phyloP scores from a whole-genome alignment of 2,113 vertebrate genomes.

The Zosterops pallidus region DNA sequence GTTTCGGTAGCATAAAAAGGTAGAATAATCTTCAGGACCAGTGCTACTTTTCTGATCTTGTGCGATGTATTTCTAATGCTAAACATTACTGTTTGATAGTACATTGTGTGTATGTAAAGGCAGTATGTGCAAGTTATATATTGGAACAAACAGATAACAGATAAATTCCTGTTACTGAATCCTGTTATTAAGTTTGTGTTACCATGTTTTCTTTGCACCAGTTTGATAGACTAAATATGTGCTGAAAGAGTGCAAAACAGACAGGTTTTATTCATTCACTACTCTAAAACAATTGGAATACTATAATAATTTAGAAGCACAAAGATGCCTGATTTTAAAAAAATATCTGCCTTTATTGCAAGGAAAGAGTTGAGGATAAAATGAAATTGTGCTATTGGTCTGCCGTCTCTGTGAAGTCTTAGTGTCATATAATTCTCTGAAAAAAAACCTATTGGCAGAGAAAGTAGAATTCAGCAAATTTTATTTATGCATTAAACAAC shows the following conservation, averaged over 20 bases:
- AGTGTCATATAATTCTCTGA: neutral
- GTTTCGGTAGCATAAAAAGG: neutral
- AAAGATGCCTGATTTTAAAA: neutral
- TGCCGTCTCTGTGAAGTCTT: neutral
- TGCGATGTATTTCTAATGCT: neutral
- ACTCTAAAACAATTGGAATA: neutral
- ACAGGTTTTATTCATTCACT: neutral
- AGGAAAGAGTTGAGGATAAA: neutral
- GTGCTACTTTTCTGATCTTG: neutral
- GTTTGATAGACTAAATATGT: neutral
- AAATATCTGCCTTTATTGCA: neutral
- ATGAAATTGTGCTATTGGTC: neutral
- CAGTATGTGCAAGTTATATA: neutral
- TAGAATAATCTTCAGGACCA: neutral
- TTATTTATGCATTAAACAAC: neutral
- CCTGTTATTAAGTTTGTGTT: neutral
- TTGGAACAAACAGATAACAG: neutral
- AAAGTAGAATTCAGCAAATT: neutral
- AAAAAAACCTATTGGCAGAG: neutral
- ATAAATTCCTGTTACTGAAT: neutral
- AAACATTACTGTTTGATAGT: neutral
- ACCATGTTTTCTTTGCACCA: neutral
- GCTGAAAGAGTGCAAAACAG: neutral
- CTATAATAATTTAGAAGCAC: neutral
- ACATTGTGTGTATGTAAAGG: neutral